Evolutionary conservation across 2,113 vertebrate species (phyloP).

Genomic region (Triplophysa tibetana): DNA sequence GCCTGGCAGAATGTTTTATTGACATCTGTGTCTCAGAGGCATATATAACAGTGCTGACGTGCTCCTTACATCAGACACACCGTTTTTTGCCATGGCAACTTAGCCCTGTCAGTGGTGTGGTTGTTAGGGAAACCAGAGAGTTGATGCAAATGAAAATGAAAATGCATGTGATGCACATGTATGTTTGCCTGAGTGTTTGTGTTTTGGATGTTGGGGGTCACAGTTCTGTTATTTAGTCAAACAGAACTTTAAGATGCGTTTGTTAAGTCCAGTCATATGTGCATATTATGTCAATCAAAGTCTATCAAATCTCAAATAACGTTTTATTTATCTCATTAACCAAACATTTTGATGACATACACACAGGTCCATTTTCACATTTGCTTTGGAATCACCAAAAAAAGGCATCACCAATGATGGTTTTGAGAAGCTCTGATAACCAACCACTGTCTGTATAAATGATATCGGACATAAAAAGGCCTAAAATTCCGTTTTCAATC

Average conservation of each 20-base stretch:
- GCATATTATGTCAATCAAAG: neutral
- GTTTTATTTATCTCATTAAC: neutral
- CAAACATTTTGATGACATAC: no score
- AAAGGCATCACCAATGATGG: neutral
- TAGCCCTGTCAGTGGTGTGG: slow-evolving; percentile 30
- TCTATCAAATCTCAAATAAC: neutral
- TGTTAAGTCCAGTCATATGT: neutral
- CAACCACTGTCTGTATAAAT: neutral
- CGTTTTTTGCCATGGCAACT: slow-evolving; percentile 16
- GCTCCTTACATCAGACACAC: slow-evolving; percentile 31
- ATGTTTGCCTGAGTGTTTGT: slow-evolving; percentile 7
- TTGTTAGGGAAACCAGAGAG: slow-evolving; percentile 37
- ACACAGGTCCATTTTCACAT: no score
- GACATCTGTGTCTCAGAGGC: neutral
- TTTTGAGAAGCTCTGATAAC: neutral
- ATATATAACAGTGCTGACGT: slow-evolving; percentile 9
- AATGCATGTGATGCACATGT: neutral
- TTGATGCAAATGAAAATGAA: slow-evolving; percentile 22
- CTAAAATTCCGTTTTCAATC: neutral
- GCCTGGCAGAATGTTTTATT: neutral
- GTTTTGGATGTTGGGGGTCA: no score
- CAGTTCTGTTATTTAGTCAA: neutral
- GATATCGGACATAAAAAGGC: neutral
- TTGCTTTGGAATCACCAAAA: no score
- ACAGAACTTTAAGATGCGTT: neutral